Evolutionary conservation across 2,888 invertebrate genomes (phyloP), one percentile per base, ranked within the genome.

Genomic region (Sminthurides aquaticus): DNA sequence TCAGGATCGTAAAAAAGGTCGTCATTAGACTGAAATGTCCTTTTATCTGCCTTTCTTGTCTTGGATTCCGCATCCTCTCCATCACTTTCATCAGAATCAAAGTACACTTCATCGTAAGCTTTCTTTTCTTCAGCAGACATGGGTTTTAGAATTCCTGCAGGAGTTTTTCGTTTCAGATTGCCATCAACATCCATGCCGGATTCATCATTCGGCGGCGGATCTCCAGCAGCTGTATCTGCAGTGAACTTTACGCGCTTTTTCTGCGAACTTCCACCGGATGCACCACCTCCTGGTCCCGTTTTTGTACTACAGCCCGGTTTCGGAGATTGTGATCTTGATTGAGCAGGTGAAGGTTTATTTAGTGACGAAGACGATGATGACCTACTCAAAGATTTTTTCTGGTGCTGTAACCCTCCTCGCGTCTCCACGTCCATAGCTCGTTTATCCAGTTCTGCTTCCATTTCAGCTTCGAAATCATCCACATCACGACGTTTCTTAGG

Each of bases 1-100:
- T 79, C 75, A 1, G 83, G 83, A 75, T 84, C 83, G 74, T 84
- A 84, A 64, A 84, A 75, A 0, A 82, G 76, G 22, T 82, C 82
- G 59, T 78, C 78, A 69, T 78, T 75, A 0, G 76, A 69, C 57
- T 72, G 20, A 48, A 75, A 69, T 48, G 68, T 63, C 26, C 74
- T 66, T 60, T 71, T 72, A 5, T 62, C 58, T 11, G 64, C 66
- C 55, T 70, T 70, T 26, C 18, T 28, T 11, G 56, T 66, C 15
- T 61, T 56, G 5, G 49, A 62, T 18, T 59, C 60, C 11, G 69
- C 68, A 49, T 71, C 69, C 25, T 67, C 71, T 18, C 67, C 70
- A 2, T 71, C 74, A 27, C 75, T 75, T 26, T 73, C 73, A 65
- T 76, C 76, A 0, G 76, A 75, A 62, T 76, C 76, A 60, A 76